phyloP scores from a whole-genome alignment of 2,797 vertebrate species.

The Varecia variegata region DNA sequence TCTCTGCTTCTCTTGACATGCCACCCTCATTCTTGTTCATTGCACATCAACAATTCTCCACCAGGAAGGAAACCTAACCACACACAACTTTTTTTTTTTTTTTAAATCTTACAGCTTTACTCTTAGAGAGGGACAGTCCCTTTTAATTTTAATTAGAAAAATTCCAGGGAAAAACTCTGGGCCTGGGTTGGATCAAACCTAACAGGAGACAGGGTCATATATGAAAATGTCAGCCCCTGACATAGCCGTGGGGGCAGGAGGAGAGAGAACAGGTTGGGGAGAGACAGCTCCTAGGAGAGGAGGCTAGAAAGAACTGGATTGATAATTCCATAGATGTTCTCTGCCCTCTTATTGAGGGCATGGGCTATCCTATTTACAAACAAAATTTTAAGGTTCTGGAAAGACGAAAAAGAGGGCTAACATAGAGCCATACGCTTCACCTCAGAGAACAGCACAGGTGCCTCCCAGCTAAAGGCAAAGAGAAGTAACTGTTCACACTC shows the following conservation, averaged over 20 bases:
- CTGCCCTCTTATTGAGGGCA: neutral
- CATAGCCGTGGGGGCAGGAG: neutral
- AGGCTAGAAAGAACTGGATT: neutral
- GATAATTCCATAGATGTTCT: neutral
- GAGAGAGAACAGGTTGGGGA: too few species aligned
- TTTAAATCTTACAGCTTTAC: neutral
- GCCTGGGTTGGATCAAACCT: neutral
- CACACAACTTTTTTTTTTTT: neutral
- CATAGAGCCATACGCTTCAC: neutral
- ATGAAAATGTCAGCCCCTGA: neutral
- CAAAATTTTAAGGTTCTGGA: neutral
- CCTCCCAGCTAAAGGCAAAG: neutral
- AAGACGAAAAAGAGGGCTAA: neutral
- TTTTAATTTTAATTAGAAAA: constrained; percentile 41
- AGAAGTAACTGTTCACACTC: neutral
- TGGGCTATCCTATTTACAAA: neutral
- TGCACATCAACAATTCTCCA: neutral
- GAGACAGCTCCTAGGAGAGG: neutral
- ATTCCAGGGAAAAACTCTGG: neutral
- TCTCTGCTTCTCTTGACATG: neutral
- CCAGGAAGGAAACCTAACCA: neutral
- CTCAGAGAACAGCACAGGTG: neutral
- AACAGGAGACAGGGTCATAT: neutral
- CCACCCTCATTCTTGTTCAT: neutral
- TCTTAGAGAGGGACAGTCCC: neutral